Base-by-base conservation (phyloP, 2,888 invertebrate species). In the Eristalinus sepulchralis region DNA sequence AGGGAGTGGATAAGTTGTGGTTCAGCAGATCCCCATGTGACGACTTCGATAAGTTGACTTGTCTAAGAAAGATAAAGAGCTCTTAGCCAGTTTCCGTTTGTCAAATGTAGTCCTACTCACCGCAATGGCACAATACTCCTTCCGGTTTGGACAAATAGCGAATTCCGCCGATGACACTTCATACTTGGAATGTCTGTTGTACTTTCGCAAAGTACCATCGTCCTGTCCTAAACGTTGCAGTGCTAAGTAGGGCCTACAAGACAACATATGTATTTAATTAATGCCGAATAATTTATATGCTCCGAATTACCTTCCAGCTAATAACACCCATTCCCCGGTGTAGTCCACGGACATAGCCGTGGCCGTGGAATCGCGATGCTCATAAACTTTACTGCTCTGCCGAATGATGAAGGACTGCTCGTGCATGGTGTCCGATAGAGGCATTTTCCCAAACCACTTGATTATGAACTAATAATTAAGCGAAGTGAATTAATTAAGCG, bases 161-260 rank as follows among this genome's bases (percentile, higher is more conserved):
- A 98, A 98, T 93, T 98, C 98, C 0, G 98, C 97, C 13, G 97
- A 96, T 4, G 97, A 96, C 0, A 98, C 97, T 91, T 98, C 98
- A 93, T 98, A 98, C 93, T 98, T 98, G 91, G 97, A 98, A 90
- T 97, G 97, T 22, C 97, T 94, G 33, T 96, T 95, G 90, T 97
- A 96, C 90, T 97, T 97, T 88, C 95, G 95, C 10, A 97, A 93
- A 1, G 94, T 89, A 95, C 89, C 90, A 70, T 91, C 91, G 27
- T 92, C 92, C 67, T 91, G 90, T 0, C 91, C 91, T 64, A 98
- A 93, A 89, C 96, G 95, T 89, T 97, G 94, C 75, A 95, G 92
- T 2, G 97, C 97, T 78, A 98, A 94, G 93, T 96, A 96, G 89
- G 97, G 92, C 10, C 95, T 93, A 33, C n/a, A 39, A 62, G 13